Evolutionary conservation across 2,888 invertebrate genomes (phyloP), one percentile per base, ranked within the genome.

Genomic region (Melieria omissa): DNA sequence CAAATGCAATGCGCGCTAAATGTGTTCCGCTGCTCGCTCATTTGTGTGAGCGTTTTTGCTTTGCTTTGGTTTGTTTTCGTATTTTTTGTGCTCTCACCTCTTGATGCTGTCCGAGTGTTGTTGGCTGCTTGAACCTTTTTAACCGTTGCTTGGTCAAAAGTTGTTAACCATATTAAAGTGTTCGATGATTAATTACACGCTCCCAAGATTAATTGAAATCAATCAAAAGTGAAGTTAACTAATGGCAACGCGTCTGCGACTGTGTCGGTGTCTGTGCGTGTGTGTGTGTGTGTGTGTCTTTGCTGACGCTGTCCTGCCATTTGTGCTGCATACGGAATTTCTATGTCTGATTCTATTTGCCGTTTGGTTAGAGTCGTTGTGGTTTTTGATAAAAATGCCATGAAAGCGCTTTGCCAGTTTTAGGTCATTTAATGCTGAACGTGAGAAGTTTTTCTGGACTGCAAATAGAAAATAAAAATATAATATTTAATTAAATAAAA

Each of bases 161-260:
- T 83, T 85, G 85, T 85, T 85, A 85, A 85, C 85, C 85, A 85
- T 85, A 85, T 85, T 86, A 86, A 86, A 86, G 86, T 86, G 86
- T 85, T 83, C 85, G 83, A 84, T 86, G 86, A 86, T 86, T 86
- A 86, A 86, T 86, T 85, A 85, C 84, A 85, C 83, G 83, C 84
- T 84, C 82, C 83, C 82, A 85, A 86, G 86, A 86, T 86, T 86
- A 86, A 86, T 86, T 86, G 85, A 85, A 86, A 85, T 86, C 86
- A 86, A 86, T 86, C 86, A 86, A 85, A 86, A 81, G 82, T 85
- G 86, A 86, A 86, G 86, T 85, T 86, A 86, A 86, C 86, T 86
- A 86, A 86, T 86, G 86, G 85, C 85, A 82, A 83, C 83, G 82
- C 81, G 84, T 84, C 84, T 83, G 82, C 84, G 83, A 81, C 82